Conservation (phyloP, 2,797 vertebrate species). For the Anguilla obscura region DNA sequence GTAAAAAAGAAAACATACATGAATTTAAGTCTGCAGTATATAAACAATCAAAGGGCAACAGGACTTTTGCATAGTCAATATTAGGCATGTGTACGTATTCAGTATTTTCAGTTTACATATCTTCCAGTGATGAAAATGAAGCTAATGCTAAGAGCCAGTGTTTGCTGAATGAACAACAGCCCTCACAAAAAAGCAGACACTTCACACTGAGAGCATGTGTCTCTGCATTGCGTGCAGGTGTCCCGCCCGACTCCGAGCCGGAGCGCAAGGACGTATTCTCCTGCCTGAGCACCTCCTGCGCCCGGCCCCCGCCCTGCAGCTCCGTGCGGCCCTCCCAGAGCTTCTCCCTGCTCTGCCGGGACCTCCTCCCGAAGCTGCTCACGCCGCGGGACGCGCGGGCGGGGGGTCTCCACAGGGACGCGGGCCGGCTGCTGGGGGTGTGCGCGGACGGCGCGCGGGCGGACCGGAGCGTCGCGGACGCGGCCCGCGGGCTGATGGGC, state of each 20-base stretch:
- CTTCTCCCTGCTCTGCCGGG: conserved; percentile 68
- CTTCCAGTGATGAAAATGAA: neutral
- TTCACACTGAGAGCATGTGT: neutral
- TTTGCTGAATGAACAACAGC: neutral
- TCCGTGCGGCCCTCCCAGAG: conserved; percentile 69
- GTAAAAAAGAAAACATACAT: neutral
- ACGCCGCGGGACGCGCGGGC: conserved; percentile 47
- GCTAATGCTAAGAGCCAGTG: neutral
- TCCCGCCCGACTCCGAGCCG: conserved; percentile 21
- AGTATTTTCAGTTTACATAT: neutral
- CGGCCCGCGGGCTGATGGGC: conserved; percentile 56
- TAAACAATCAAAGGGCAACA: neutral
- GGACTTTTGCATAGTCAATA: neutral
- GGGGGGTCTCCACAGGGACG: conserved; percentile 56
- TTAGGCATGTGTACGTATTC: neutral
- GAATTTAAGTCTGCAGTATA: neutral
- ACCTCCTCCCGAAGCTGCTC: conserved; percentile 68
- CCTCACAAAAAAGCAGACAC: too few relatives aligned
- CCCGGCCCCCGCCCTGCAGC: conserved; percentile 62
- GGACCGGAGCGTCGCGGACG: conserved; percentile 42
- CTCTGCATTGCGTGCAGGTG: conserved; percentile 33
- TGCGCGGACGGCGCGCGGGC: conserved; percentile 53
- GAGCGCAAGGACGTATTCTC: conserved; percentile 70
- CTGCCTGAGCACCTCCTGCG: conserved; percentile 70
- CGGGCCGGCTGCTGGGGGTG: conserved; percentile 57